A percentile compares a stretch with the other conserved stretches of the same genome.
These are phyloP conservation scores for Echinarachnius parma DNA, from an alignment of 53 echinoderm and acorn worm species.

Conservation along the genomic window DNA sequence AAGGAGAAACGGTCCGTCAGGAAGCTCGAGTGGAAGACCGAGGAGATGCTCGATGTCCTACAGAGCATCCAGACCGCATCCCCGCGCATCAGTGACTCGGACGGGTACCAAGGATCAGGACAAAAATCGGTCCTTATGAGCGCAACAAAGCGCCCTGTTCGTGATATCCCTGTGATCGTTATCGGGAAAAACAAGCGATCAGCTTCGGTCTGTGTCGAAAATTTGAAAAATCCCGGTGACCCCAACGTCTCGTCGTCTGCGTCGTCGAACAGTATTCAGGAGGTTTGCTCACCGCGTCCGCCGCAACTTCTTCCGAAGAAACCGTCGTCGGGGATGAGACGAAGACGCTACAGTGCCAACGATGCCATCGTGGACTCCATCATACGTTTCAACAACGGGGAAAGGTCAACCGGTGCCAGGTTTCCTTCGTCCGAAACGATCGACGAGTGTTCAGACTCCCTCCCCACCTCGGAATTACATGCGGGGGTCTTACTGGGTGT, in stretches of 20 bases:
- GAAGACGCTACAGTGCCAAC: slow-evolving; percentile 51
- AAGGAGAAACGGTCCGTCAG: slow-evolving; percentile 45
- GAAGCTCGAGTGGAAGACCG: slow-evolving; percentile 9
- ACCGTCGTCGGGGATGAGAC: neutral
- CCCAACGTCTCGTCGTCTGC: neutral
- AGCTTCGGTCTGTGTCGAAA: slow-evolving; percentile 4
- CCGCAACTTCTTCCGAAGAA: neutral
- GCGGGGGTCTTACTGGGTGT: too few relatives aligned
- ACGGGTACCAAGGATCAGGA: neutral
- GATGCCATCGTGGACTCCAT: slow-evolving; percentile 47
- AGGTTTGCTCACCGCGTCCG: slow-evolving; percentile 11
- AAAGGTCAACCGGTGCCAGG: neutral
- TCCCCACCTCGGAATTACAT: neutral
- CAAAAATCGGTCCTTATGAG: too few relatives aligned
- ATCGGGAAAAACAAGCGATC: neutral
- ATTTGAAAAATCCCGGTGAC: slow-evolving; percentile 10
- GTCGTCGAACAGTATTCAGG: neutral
- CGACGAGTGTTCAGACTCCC: neutral
- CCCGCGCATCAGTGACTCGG: neutral
- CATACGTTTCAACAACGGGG: slow-evolving; percentile 28
- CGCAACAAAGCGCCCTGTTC: neutral
- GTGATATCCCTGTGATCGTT: neutral
- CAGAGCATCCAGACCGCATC: slow-evolving; percentile 18
- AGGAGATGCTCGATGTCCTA: slow-evolving; percentile 5
- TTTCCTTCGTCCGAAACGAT: slow-evolving; percentile 1